Base-by-base conservation (phyloP, 2,888 invertebrate species). In the Leptarthrus brevirostris region DNA sequence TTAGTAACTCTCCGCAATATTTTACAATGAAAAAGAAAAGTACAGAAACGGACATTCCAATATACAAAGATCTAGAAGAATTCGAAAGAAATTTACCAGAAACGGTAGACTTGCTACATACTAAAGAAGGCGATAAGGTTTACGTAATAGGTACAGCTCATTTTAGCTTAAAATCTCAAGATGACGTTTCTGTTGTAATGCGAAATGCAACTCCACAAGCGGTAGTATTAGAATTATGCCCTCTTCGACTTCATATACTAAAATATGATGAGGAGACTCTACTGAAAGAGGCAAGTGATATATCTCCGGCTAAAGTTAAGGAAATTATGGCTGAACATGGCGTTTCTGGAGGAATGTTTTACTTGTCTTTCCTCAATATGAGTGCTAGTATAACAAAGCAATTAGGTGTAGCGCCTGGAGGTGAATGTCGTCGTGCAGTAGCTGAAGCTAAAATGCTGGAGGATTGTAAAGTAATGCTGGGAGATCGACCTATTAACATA, bases 111-210 rank as follows among this genome's bases (percentile, higher is more conserved):
- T 85, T 93, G 14, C 85, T 96, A 34, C 89, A 88, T 77, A 90
- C 90, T 12, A 87, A 89, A 1, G 89, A 91, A 79, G 95, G 94
- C 47, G 90, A 92, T 12, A 93, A 92, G 85, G 91, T 96, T 14
- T 97, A 95, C 85, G 83, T 98, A 73, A 90, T 98, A 16, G 97
- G 97, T 61, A 97, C 97, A 8, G 96, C 97, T 36, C 97, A 98
- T 86, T 98, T 97, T 83, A 97, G 96, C 81, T 84, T 89, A 79
- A 92, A 95, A 84, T 96, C 96, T 77, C 96, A 96, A 83, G 90
- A 95, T 76, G 97, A 98, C 87, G 97, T 98, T 12, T 89, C 91
- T 2, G 86, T 90, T 86, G 79, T 79, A 2, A 78, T 80, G 52
- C 75, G 79, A 20, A 80, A 80, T 66, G 78, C 77, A 0, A 77